phyloP scores from a whole-genome alignment of 2,113 vertebrate genomes.

The Rhinoptilus africanus region DNA sequence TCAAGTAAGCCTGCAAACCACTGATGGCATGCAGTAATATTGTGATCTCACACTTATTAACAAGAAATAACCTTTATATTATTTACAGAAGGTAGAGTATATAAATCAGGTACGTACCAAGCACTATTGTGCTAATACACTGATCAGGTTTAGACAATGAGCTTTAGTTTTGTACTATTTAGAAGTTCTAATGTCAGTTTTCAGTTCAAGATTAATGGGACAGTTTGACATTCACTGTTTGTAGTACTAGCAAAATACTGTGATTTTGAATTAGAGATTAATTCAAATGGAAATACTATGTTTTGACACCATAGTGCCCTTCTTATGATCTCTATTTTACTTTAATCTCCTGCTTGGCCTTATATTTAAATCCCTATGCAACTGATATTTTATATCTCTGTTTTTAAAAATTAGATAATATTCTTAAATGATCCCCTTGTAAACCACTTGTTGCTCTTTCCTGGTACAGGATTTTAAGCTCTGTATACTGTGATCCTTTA shows the following conservation, averaged over 20 bases:
- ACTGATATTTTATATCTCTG: constrained; percentile 77
- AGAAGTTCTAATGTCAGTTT: constrained; percentile 69
- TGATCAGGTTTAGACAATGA: constrained; percentile 75
- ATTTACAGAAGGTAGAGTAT: constrained; percentile 74
- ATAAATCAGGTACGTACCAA: constrained; percentile 79
- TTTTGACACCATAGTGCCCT: constrained; percentile 79
- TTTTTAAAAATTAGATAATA: constrained; percentile 68
- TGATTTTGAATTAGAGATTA: constrained; percentile 78
- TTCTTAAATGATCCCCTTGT: constrained; percentile 65
- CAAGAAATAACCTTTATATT: constrained; percentile 66
- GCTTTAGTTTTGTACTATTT: constrained; percentile 67
- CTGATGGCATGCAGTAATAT: constrained; percentile 45
- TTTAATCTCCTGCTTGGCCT: constrained; percentile 80
- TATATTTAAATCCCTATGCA: constrained; percentile 86
- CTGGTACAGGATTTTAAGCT: constrained; percentile 70
- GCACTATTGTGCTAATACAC: constrained; percentile 75
- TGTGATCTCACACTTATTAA: constrained; percentile 66
- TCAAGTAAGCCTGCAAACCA: constrained; percentile 51
- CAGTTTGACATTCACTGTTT: constrained; percentile 75
- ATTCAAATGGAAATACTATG: constrained; percentile 72
- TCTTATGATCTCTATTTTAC: constrained; percentile 70
- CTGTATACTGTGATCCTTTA: constrained; percentile 76
- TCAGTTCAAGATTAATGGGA: constrained; percentile 69
- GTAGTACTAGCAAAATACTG: constrained; percentile 80
- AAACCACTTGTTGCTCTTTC: constrained; percentile 69